Evolutionary conservation across 2,888 invertebrate species (phyloP).

Genomic region (Xylophagus ater): DNA sequence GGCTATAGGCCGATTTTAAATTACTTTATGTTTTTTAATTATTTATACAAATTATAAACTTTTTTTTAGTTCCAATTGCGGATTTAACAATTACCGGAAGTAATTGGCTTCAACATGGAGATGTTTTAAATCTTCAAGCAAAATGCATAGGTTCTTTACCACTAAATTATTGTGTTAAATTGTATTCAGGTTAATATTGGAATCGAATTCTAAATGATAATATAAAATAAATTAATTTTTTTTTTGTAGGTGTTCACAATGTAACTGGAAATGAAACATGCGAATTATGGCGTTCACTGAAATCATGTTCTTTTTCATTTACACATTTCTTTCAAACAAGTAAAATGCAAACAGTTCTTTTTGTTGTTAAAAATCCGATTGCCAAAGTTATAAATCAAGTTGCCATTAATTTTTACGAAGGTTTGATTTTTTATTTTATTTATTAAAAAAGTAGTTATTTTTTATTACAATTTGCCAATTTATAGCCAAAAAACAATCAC

Average conservation of each 20-base stretch:
- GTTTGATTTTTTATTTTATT: slow-evolving; percentile 4
- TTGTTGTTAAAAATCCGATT: slow-evolving; percentile 68
- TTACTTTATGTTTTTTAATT: too few species aligned
- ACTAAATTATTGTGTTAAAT: slow-evolving; percentile 57
- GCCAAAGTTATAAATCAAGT: slow-evolving; percentile 56
- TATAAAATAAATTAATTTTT: too few species aligned
- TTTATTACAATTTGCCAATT: slow-evolving; percentile 25
- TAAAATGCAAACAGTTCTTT: slow-evolving; percentile 64
- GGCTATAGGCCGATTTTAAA: too few species aligned
- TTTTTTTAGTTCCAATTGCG: slow-evolving; percentile 63
- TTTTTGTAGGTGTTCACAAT: slow-evolving; percentile 43
- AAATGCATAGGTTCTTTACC: slow-evolving; percentile 66
- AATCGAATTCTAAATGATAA: too few species aligned
- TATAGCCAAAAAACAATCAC: slow-evolving; percentile 65
- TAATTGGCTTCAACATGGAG: slow-evolving; percentile 75
- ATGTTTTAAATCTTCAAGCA: slow-evolving; percentile 57
- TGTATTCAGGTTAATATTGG: slow-evolving; percentile 43
- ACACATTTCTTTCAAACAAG: slow-evolving; percentile 57
- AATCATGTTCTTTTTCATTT: slow-evolving; percentile 50
- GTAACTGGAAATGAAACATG: slow-evolving; percentile 71
- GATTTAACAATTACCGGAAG: slow-evolving; percentile 60
- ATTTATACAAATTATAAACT: too few species aligned
- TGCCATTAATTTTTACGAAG: slow-evolving; percentile 72
- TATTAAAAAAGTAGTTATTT: slow-evolving; percentile 11
- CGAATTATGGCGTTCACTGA: slow-evolving; percentile 30